Evolutionary conservation across 2,888 invertebrate genomes (phyloP), one percentile per base, ranked within the genome.

Genomic region (Nymphalis urticae): DNA sequence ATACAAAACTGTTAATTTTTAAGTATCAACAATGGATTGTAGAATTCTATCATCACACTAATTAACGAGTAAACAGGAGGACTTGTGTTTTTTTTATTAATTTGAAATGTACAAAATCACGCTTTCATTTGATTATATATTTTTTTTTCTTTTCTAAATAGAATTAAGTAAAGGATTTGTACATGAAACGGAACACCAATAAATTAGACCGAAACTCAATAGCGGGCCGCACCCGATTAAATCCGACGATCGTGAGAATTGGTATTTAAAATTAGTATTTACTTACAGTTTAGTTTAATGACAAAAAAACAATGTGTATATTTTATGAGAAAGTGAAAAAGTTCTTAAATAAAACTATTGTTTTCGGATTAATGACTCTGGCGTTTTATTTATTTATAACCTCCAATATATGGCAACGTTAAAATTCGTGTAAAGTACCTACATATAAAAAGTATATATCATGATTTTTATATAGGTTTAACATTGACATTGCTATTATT

Each of bases 271-370:
- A 90, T 92, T 92, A 92, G 92, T 92, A 92, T 91, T 92, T 92
- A 92, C 92, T 92, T 92, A 91, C 91, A 90, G 85, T 92, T 92
- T 92, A 92, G 92, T 92, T 92, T 90, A 91, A 89, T 90, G 89
- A 90, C 90, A 92, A 91, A 58, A 56, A 90, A 92, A 92, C 92
- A 92, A 92, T 92, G 92, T 92, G 92, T 92, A 92, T 92, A 92
- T 92, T 92, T 92, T 92, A 92, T 92, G 92, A 92, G 87, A 91
- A 91, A 90, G 88, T 90, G 90, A 91, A 90, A 56, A 90, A 89
- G 89, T 92, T 92, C 92, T 92, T 92, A 91, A 92, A 92, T 92
- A 92, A 92, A 92, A 92, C 92, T 91, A 92, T 92, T 92, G 92
- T 92, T 92, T 92, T 92, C 92, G 92, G 92, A 92, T 92, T 92